Percentiles rank a stretch among this genome's conserved stretches.
Evolutionary conservation across 2,113 vertebrate genomes (phyloP).

Genomic region (Pygoscelis adeliae): DNA sequence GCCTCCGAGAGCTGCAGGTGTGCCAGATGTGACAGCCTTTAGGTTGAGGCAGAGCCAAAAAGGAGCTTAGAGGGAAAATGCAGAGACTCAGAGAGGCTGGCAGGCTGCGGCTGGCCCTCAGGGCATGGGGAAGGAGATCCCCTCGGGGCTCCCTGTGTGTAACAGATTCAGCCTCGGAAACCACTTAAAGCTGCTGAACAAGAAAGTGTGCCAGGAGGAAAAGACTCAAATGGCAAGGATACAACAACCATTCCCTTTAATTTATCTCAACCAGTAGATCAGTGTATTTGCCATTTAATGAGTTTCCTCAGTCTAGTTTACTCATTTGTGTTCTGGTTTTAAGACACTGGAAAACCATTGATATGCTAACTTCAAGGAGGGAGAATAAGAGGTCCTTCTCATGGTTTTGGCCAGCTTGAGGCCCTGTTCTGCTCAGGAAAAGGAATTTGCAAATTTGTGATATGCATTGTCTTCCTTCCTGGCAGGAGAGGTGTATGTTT

Average conservation of each 20-base stretch:
- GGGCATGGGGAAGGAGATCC: not conserved
- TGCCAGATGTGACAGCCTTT: not conserved
- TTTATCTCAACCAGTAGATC: not conserved
- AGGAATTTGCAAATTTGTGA: not conserved
- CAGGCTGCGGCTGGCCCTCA: rapidly evolving
- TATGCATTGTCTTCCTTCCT: not conserved
- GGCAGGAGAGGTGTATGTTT: not conserved
- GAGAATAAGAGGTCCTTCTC: not conserved
- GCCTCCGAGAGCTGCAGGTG: not conserved
- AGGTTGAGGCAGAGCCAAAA: not conserved
- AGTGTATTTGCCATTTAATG: not conserved
- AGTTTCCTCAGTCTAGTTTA: not conserved
- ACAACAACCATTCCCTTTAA: not conserved
- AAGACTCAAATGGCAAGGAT: not conserved
- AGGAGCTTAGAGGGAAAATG: not conserved
- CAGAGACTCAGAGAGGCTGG: not conserved
- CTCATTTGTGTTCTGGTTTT: not conserved
- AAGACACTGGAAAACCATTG: not conserved
- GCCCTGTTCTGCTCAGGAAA: not conserved
- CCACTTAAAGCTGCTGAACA: not conserved
- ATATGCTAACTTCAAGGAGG: not conserved
- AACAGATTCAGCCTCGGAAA: not conserved
- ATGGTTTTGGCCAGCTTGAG: not conserved
- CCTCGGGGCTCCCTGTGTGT: not conserved
- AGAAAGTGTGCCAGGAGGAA: not conserved